Percentiles rank a stretch among this genome's conserved stretches.
These are phyloP conservation scores for Atrichornis clamosus DNA, from an alignment of 2,113 vertebrate genomes.

Conservation along the genomic window DNA sequence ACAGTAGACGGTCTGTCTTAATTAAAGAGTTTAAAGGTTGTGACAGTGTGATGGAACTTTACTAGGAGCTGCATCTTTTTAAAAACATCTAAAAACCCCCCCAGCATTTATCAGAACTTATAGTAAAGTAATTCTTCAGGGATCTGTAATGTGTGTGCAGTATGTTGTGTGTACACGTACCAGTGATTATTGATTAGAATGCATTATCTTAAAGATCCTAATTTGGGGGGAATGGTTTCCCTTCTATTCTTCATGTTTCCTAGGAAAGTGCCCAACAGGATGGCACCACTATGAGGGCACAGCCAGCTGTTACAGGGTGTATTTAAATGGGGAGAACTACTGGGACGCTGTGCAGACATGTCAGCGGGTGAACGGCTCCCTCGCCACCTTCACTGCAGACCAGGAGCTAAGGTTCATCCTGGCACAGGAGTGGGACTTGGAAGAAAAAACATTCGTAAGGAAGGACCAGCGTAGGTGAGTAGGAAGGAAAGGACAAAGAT, in stretches of 20 bases:
- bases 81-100: neutral
- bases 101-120: neutral
- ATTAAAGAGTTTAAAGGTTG: neutral
- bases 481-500: neutral
- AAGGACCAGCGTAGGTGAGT: constrained; percentile 92
- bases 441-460: constrained; percentile 84
- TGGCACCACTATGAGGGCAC: constrained; percentile 99
- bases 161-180: accelerated
- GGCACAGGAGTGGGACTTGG: constrained; percentile 92
- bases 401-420: constrained; percentile 95
- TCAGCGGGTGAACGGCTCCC: constrained; percentile 90
- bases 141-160: neutral
- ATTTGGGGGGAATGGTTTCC: constrained; percentile 69
- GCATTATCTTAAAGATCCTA: constrained; percentile 51
- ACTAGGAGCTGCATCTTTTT: neutral
- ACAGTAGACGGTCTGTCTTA: neutral
- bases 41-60: neutral
- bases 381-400: constrained; percentile 93
- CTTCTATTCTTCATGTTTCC: constrained; percentile 77
- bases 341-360: constrained; percentile 96
- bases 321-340: constrained; percentile 91
- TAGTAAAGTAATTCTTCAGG: neutral
- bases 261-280: constrained; percentile 95
- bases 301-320: constrained; percentile 96
- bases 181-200: neutral